Evolutionary conservation across 1,140 invertebrate species (phyloP).

Genomic region (Himalopsyche phryganea): DNA sequence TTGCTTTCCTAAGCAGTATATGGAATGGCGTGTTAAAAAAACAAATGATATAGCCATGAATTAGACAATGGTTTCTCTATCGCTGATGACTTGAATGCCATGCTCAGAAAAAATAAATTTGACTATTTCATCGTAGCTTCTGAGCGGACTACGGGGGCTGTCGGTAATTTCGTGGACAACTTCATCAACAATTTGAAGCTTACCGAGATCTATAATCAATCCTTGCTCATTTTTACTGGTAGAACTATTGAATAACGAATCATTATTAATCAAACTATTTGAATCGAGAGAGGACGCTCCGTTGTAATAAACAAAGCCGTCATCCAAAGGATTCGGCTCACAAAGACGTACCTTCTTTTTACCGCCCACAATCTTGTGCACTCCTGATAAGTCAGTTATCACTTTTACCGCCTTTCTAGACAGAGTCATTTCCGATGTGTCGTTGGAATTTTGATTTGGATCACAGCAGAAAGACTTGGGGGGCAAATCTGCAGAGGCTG

Average conservation of each 20-base stretch:
- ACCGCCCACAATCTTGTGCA: slow-evolving; percentile 38
- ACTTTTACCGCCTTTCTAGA: slow-evolving; percentile 56
- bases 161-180: slow-evolving; percentile 12
- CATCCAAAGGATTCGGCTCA: slow-evolving; percentile 34
- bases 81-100: slow-evolving; percentile 71
- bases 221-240: slow-evolving; percentile 30
- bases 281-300: slow-evolving; percentile 31
- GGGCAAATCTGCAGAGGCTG: slow-evolving; percentile 20
- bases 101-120: slow-evolving; percentile 69
- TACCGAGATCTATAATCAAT: slow-evolving; percentile 19
- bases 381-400: slow-evolving; percentile 46
- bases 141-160: slow-evolving; percentile 41
- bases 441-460: slow-evolving; percentile 37
- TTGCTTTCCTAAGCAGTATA: too few species aligned
- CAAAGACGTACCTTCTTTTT: slow-evolving; percentile 34
- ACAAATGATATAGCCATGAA: too few species aligned
- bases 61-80: slow-evolving; percentile 70
- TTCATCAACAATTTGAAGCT: slow-evolving; percentile 32
- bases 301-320: slow-evolving; percentile 38
- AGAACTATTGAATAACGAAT: background rate
- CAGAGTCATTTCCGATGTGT: slow-evolving; percentile 38
- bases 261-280: background rate
- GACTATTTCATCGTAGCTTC: slow-evolving; percentile 63
- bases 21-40: too few species aligned
- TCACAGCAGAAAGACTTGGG: slow-evolving; percentile 37